A percentile compares a stretch with the other conserved stretches of the same genome.
phyloP scores from a whole-genome alignment of 1,140 invertebrate genomes.

The Hypothenemus hampei region DNA sequence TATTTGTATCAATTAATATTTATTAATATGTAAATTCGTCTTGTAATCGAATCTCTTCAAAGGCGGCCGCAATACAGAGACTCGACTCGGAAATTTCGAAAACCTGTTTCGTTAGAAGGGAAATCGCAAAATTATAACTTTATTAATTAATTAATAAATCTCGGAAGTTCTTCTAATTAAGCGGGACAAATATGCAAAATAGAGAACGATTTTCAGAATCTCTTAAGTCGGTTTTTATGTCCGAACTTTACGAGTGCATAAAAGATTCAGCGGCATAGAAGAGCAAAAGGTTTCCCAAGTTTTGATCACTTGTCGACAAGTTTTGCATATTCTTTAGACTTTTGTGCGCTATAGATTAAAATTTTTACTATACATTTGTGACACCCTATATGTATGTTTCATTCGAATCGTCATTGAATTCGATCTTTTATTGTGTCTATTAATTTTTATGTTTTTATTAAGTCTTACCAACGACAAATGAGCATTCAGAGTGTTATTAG shows the following conservation, averaged over 20 bases:
- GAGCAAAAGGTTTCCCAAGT: slow-evolving; percentile 7
- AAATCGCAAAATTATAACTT: slow-evolving; percentile 5
- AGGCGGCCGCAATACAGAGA: no score
- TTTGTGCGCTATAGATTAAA: slow-evolving; percentile 8
- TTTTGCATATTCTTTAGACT: slow-evolving; percentile 4
- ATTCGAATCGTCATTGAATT: no score
- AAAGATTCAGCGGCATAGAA: slow-evolving; percentile 9
- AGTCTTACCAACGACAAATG: no score
- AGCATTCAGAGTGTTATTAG: no score
- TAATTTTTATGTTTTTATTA: no score
- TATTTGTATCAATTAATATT: no score
- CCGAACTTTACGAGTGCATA: slow-evolving; percentile 12
- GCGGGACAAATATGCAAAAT: slow-evolving; percentile 10
- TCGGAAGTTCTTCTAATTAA: slow-evolving; percentile 5
- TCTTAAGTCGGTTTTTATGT: slow-evolving; percentile 9
- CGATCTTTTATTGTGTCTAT: no score
- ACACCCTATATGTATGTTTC: no score
- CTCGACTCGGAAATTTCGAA: no score
- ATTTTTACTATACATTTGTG: no score
- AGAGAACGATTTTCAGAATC: background rate
- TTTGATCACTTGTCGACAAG: slow-evolving; percentile 10
- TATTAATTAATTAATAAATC: slow-evolving; percentile 5
- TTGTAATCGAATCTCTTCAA: no score
- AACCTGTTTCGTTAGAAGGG: background rate
- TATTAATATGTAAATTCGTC: no score